A percentile compares a stretch with the other conserved stretches of the same genome.
Evolutionary conservation across 2,113 vertebrate species (phyloP).

Genomic region (Thamnophis sirtalis): DNA sequence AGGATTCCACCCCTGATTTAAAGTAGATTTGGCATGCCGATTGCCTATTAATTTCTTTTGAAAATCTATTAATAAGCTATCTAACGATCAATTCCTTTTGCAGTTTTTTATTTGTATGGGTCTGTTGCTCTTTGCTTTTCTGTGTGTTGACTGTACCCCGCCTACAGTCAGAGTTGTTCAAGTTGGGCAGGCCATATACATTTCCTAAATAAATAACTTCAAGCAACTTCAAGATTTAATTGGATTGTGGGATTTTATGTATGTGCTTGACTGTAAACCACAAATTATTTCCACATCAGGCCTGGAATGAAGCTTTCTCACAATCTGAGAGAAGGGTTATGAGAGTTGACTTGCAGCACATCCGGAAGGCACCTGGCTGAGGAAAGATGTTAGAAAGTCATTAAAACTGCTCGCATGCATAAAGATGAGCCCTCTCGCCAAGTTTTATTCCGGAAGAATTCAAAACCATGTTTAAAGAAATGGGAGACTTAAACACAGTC

Average conservation of each 20-base stretch:
- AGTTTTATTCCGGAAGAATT: constrained; percentile 63
- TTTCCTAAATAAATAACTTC: background rate
- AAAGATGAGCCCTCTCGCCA: constrained; percentile 55
- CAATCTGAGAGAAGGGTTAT: background rate
- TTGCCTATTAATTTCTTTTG: background rate
- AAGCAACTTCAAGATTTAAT: constrained; percentile 11
- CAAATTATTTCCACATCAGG: constrained; percentile 57
- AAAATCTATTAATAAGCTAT: background rate
- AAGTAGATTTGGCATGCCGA: background rate
- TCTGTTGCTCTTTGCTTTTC: background rate
- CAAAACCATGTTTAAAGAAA: constrained; percentile 62
- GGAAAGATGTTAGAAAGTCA: constrained; percentile 12
- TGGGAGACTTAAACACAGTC: constrained; percentile 54
- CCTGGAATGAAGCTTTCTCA: constrained; percentile 31
- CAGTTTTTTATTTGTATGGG: background rate
- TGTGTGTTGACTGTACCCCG: background rate
- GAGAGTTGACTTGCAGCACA: background rate
- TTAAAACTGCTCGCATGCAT: constrained; percentile 56
- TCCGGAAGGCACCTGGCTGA: background rate
- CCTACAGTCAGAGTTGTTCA: background rate
- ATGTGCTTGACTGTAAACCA: constrained; percentile 35
- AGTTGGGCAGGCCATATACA: background rate
- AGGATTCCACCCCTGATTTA: background rate
- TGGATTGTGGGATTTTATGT: constrained; percentile 19
- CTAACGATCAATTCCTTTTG: background rate